Evolutionary conservation across 2,797 vertebrate genomes (phyloP).

Genomic region (Geotrypetes seraphini): DNA sequence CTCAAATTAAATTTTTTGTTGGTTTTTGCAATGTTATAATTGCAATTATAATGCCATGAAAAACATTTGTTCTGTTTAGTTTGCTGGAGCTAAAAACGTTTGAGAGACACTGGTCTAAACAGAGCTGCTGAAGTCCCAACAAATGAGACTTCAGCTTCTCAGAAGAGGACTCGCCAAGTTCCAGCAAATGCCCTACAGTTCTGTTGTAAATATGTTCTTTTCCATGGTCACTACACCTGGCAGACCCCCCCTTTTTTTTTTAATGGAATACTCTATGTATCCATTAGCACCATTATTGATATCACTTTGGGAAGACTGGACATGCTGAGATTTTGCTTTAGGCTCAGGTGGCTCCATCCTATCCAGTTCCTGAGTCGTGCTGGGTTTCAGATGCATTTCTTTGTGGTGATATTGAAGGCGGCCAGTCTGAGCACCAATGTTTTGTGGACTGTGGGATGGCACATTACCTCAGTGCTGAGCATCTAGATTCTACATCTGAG

Average conservation of each 20-base stretch:
- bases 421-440: constrained; percentile 23
- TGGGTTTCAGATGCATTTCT: constrained; percentile 33
- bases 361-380: constrained; percentile 25
- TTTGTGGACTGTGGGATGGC: constrained; percentile 40
- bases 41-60: no score
- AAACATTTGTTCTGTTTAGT: no score
- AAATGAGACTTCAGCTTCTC: constrained; percentile 50
- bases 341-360: constrained; percentile 37
- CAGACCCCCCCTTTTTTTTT: constrained; percentile 24
- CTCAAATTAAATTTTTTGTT: no score
- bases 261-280: constrained; percentile 35
- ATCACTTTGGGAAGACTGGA: constrained; percentile 2
- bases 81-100: no score
- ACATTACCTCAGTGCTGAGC: constrained; percentile 41
- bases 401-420: constrained; percentile 34
- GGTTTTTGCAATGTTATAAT: no score
- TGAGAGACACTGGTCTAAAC: no score
- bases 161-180: constrained; percentile 60
- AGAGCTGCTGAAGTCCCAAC: constrained; percentile 26
- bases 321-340: constrained; percentile 17
- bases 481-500: constrained; percentile 32
- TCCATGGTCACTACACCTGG: constrained; percentile 54
- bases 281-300: constrained; percentile 15
- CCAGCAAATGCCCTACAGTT: constrained; percentile 46
- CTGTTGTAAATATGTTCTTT: constrained; percentile 59